Conservation (phyloP, 2,113 vertebrate species). For the Phyllostomus hastatus region DNA sequence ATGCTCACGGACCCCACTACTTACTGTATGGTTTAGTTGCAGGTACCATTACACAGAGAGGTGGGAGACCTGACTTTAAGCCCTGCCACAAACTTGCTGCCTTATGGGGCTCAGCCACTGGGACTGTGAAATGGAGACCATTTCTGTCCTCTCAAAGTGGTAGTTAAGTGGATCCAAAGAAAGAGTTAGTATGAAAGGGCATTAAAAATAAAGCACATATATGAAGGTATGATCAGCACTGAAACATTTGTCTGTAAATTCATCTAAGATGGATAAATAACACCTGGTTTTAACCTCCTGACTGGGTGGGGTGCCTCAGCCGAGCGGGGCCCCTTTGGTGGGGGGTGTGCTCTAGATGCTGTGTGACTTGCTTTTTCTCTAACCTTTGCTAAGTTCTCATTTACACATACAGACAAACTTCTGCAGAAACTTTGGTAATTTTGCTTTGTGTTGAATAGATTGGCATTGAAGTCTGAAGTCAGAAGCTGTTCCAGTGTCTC, state of each 20-base stretch:
- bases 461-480: background rate
- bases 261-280: background rate
- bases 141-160: background rate
- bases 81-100: background rate
- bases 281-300: background rate
- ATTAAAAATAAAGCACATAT: background rate
- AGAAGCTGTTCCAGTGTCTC: constrained; percentile 19
- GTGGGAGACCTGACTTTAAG: background rate
- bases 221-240: background rate
- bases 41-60: too few species aligned
- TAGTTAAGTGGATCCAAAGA: background rate
- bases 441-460: background rate
- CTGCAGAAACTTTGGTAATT: background rate
- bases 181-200: background rate
- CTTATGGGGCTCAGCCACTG: background rate
- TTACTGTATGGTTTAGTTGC: background rate
- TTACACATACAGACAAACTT: background rate
- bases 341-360: fast-evolving
- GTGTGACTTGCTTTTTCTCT: background rate
- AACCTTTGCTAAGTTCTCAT: background rate
- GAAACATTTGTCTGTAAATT: background rate
- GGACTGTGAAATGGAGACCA: background rate
- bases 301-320: fast-evolving
- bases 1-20: fast-evolving
- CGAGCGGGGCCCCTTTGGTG: fast-evolving